Base-by-base conservation (phyloP, 2,797 vertebrate species). In the Oreochromis grahami region DNA sequence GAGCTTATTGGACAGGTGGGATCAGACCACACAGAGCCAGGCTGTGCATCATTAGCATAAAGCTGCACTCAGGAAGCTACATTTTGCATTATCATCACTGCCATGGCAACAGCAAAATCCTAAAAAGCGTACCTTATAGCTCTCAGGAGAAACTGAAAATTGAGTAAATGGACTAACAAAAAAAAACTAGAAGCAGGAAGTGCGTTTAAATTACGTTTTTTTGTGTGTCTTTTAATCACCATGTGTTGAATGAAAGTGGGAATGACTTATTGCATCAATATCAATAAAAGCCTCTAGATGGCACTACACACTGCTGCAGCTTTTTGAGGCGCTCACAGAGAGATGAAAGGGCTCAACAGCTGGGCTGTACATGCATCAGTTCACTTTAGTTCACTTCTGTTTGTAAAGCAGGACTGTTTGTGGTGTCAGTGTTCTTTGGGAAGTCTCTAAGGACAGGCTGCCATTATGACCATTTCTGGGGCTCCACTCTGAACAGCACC, bases 21-120 rank as follows among this genome's bases (percentile, higher is more conserved):
- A 90, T 93, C 89, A 86, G 84, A 81, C 86, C 86, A 89, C 79
- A 79, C 51, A 12, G 56, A 84, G 84, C 77, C 88, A 41, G 74
- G 63, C 82, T 56, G 77, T 45, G 84, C 78, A 50, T 89, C 84
- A 94, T 94, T 93, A 91, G 82, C 90, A 93, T 90, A 86, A 84
- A 86, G 83, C 84, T 87, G 90, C 90, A 87, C 78, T 88, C 84
- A 76, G 88, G 77, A 93, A 90, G 86, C 85, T 74, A 76, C 77
- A 9, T 48, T 87, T 92, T 41, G n/a, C 78, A 83, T 87, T 85
- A 93, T 91, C 84, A 83, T 86, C 79, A 88, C 85, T 91, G 85
- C 93, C 92, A 96, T 92, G 91, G 93, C 93, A 96, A 96, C 93
- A 80, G 74, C 76, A 74, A 76, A 84, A 87, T 87, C 88, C 82